phyloP scores from a whole-genome alignment of 2,888 invertebrate genomes.

The Fragum fragum region DNA sequence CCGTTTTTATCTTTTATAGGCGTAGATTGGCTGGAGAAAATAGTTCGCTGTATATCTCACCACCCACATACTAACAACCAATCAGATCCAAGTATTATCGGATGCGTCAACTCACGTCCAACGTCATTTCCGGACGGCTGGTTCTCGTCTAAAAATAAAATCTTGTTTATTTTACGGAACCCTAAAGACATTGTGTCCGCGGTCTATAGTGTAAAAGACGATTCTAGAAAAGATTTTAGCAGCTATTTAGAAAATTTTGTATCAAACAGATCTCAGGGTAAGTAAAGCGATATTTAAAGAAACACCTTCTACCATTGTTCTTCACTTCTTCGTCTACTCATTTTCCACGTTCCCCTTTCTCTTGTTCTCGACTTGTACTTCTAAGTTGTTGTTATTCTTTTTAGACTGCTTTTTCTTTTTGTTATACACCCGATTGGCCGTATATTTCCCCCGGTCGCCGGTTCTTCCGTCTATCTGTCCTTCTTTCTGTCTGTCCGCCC shows the following conservation, averaged over 20 bases:
- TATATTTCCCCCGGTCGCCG: too few species aligned
- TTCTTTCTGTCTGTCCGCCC: too few species aligned
- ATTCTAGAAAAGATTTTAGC: neutral
- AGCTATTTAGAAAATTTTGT: neutral
- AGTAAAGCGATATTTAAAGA: neutral
- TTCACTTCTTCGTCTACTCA: too few species aligned
- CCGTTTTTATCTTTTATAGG: constrained; percentile 3
- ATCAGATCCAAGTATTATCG: neutral
- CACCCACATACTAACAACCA: neutral
- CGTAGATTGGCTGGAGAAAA: constrained; percentile 23
- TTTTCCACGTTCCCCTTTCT: too few species aligned
- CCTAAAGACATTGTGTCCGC: constrained; percentile 15
- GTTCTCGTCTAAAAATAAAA: neutral
- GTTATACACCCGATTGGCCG: too few species aligned
- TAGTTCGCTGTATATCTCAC: neutral
- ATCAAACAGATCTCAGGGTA: constrained; percentile 9
- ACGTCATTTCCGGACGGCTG: constrained; percentile 6
- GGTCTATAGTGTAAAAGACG: neutral
- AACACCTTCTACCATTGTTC: too few species aligned
- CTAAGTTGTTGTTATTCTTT: too few species aligned
- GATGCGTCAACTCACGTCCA: neutral
- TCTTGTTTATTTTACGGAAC: constrained; percentile 21
- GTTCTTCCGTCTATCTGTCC: too few species aligned
- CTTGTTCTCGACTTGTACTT: too few species aligned
- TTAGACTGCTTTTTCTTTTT: too few species aligned